A percentile compares a stretch with the other conserved stretches of the same genome.
Evolutionary conservation across 2,888 invertebrate species (phyloP).

Genomic region (Leucoma salicis): DNA sequence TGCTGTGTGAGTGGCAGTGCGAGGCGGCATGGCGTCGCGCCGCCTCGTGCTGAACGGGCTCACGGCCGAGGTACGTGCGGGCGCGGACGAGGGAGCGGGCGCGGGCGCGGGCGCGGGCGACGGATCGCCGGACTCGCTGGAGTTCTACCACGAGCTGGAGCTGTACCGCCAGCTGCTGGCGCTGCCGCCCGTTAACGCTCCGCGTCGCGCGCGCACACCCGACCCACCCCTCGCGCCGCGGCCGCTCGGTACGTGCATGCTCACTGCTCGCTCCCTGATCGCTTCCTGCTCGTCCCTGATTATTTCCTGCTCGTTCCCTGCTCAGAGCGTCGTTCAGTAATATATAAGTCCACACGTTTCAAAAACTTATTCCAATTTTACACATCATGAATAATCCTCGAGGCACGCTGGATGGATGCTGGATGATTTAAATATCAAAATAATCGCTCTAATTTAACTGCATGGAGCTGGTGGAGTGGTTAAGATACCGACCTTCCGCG

Average conservation of each 20-base stretch:
- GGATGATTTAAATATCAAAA: no score
- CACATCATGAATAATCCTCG: no score
- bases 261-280: no score
- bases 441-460: no score
- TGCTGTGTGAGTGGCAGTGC: slow-evolving; percentile 12
- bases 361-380: no score
- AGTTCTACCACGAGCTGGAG: slow-evolving; percentile 74
- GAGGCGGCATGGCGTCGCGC: slow-evolving; percentile 48
- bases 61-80: slow-evolving; percentile 63
- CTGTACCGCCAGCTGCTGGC: slow-evolving; percentile 69
- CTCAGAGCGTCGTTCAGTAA: no score
- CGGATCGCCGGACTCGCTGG: slow-evolving; percentile 53
- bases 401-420: no score
- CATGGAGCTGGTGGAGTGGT: no score
- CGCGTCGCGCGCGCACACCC: slow-evolving; percentile 18
- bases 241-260: slow-evolving; percentile 6
- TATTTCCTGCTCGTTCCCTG: no score
- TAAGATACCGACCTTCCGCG: no score
- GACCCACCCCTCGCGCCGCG: slow-evolving; percentile 26
- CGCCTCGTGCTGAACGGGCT: slow-evolving; percentile 73
- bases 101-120: slow-evolving; percentile 20
- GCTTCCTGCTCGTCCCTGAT: no score
- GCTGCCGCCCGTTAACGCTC: slow-evolving; percentile 30
- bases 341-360: no score
- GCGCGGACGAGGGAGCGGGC: slow-evolving; percentile 13